Base-by-base conservation (phyloP, 2,888 invertebrate species). In the Junonia oenone region DNA sequence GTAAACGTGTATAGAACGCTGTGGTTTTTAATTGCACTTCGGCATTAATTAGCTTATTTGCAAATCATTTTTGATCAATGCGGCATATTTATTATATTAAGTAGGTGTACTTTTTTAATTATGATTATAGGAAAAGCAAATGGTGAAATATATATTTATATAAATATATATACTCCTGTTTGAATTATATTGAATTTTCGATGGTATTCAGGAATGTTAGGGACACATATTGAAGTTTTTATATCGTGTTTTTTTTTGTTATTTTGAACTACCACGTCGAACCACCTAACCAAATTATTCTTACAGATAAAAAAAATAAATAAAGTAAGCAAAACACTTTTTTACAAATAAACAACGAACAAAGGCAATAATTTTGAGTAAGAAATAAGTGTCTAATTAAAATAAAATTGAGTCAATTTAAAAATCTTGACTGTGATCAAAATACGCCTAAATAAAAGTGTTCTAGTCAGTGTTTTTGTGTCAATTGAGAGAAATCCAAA, bases 401-500 rank as follows among this genome's bases (percentile, higher is more conserved):
- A 51, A 62, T 9, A 15, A 1, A 0, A 37, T 14, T 37, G 8
- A 38, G 66, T 68, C 61, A 68, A 68, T 64, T 65, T 52, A 51
- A 57, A 49, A 58, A 58, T 22, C 22, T 43, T 60, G 58, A 64
- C 67, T 68, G 68, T 68, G 63, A 67, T 67, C 58, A 37, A 49
- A 58, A 50, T 54, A 26, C 22, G 48, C 55, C 47, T 40, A 48
- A 49, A 59, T 58, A 53, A 55, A 60, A 61, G 64, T 68, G 61
- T 66, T 62, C 57, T 40, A 29, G 29, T 14, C 45, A 40, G 52
- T 45, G 57, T 58, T 56, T 53, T 56, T 47, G 47, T 50, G 35
- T 57, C 48, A 43, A 13, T 43, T 26, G 19, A 47, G 33, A 17
- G 51, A 31, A 51, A 54, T 45, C 66, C 67, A 92, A 91, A 70